These are phyloP conservation scores for Dipodomys ordii DNA, from an alignment of 2,113 vertebrate species.

Conservation along the genomic window DNA sequence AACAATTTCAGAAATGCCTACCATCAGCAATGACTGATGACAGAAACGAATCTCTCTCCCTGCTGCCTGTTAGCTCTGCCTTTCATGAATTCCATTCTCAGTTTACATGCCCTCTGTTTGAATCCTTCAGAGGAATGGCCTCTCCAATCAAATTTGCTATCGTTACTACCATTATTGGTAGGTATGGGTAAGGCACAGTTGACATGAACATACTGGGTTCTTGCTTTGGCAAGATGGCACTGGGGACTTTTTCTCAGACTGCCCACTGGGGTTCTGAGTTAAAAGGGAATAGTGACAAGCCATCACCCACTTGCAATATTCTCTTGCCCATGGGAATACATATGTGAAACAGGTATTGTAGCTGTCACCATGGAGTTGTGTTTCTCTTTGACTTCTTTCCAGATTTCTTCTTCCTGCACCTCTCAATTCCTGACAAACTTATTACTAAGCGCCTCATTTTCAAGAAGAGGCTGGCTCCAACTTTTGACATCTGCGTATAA, in stretches of 20 bases:
- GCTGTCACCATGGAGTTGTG: neutral
- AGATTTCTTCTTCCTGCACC: neutral
- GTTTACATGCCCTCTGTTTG: neutral
- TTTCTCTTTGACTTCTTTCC: constrained; percentile 33
- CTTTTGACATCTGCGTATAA: neutral
- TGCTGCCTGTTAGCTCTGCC: constrained; percentile 19
- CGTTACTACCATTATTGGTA: neutral
- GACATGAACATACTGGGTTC: neutral
- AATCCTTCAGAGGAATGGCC: neutral
- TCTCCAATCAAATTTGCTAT: neutral
- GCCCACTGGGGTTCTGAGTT: neutral
- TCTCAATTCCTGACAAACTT: neutral
- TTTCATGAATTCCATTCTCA: constrained; percentile 1
- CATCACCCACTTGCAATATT: neutral
- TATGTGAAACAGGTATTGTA: neutral
- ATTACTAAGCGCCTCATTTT: neutral
- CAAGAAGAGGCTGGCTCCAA: constrained; percentile 1
- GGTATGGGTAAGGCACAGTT: neutral
- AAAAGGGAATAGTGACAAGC: neutral
- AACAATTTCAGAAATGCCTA: constrained; percentile 55
- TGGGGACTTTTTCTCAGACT: neutral
- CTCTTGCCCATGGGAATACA: neutral
- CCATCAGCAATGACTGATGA: neutral
- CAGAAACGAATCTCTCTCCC: constrained; percentile 36
- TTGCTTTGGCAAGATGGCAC: neutral